Conservation (phyloP, 2,888 invertebrate genomes). For the Orthosia cruda region DNA sequence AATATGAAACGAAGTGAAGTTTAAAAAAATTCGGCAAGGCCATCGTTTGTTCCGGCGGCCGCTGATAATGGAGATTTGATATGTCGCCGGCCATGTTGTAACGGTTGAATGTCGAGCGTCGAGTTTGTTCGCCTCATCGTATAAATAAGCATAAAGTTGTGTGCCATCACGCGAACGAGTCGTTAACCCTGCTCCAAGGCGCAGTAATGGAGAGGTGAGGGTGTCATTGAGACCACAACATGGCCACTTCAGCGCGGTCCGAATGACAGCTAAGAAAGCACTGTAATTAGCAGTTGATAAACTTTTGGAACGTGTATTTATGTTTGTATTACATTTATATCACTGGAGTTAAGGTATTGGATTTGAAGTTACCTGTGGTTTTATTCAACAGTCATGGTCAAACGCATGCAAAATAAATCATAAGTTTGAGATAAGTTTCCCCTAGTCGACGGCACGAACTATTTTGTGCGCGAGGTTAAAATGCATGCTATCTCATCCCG, state of each 20-base stretch:
- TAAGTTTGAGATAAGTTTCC: too few species aligned
- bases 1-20: conserved; percentile 48
- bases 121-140: conserved; percentile 86
- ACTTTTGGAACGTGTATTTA: conserved; percentile 60
- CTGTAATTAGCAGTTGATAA: conserved; percentile 80
- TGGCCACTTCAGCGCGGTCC: conserved; percentile 79
- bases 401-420: too few species aligned
- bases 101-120: conserved; percentile 83
- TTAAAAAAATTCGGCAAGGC: conserved; percentile 63
- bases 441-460: too few species aligned
- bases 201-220: conserved; percentile 87
- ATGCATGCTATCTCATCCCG: too few species aligned
- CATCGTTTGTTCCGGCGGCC: conserved; percentile 69
- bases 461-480: too few species aligned
- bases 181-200: conserved; percentile 87
- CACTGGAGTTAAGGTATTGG: conserved; percentile 7
- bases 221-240: conserved; percentile 86
- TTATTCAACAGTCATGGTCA: too few species aligned
- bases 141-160: conserved; percentile 90
- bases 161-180: conserved; percentile 88
- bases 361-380: background rate
- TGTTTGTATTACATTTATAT: conserved; percentile 41
- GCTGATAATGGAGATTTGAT: conserved; percentile 89
- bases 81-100: conserved; percentile 84
- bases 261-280: conserved; percentile 81